Base-by-base conservation (phyloP, 1,140 invertebrate genomes). In the Mya arenaria region DNA sequence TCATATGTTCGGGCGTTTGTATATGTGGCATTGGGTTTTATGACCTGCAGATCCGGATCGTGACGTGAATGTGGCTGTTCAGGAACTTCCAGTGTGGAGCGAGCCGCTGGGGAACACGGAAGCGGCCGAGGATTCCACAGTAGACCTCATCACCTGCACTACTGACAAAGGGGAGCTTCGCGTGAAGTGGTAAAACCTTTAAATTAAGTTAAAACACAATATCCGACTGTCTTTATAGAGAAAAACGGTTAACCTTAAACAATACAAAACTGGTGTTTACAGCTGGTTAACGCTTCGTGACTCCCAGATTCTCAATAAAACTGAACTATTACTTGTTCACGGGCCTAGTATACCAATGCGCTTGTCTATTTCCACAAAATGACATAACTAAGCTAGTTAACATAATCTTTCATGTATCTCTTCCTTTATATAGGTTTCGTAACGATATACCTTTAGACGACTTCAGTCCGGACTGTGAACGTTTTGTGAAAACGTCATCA, bases 391-490 rank as follows among this genome's bases (percentile, higher is more conserved):
- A 10, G 10, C 44, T n/a, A 48, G n/a, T 48, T 10, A n/a, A 10
- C 10, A 48, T 48, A 48, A 13, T 10, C n/a, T 10, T 10, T 13
- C 10, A 13, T 48, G 44, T 48, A 48, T 60, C 10, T 68, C 4
- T 23, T 36, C 28, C 15, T 68, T 68, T 34, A 28, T 10, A 15
- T 34, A 80, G 77, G 77, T 80, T 58, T 58, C 30, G 52, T 10
- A 68, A 80, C 34, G 66, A 80, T 32, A 80, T 69, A 15, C 77
- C 77, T 28, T 69, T 80, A 25, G 55, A 62, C 8, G 77, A 62
- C 3, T 56, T 30, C 1, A 63, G 13, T 17, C 58, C 73, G 8
- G 73, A 58, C n/a, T 63, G 62, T 41, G 62, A 68, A 48, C 52
- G 55, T 44, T 80, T 68, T 58, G 39, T 58, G 17, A 71, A 56